Conservation (phyloP, 2,113 vertebrate genomes). For the Pelodiscus sinensis region DNA sequence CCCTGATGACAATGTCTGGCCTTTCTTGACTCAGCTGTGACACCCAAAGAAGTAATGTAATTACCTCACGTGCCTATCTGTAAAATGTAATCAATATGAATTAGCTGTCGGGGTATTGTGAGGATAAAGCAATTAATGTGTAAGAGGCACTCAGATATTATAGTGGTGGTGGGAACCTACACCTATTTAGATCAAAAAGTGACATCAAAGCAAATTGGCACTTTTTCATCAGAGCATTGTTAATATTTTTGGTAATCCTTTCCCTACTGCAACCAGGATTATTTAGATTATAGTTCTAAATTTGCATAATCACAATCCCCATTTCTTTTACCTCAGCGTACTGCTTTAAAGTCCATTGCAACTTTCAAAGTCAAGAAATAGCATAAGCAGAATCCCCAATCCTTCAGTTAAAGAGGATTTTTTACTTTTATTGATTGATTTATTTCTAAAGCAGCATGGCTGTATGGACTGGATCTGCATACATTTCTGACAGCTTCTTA, state of each 20-base stretch:
- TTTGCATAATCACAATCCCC: constrained; percentile 25
- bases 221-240: background rate
- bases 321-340: constrained; percentile 38
- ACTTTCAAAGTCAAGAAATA: background rate
- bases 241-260: constrained; percentile 22
- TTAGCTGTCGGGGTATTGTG: background rate
- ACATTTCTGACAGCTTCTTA: constrained; percentile 51
- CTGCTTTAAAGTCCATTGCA: background rate
- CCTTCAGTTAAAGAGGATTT: constrained; percentile 12
- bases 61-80: background rate
- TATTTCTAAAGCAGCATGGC: background rate
- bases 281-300: background rate
- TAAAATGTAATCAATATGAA: background rate
- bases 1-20: background rate
- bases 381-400: background rate
- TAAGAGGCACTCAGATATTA: background rate
- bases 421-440: background rate
- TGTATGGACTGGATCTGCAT: constrained; percentile 14
- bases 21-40: background rate
- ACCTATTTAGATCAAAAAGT: background rate
- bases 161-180: background rate
- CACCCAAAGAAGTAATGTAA: background rate
- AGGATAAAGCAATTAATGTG: background rate
- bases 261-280: background rate
- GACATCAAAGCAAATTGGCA: background rate